Evolutionary conservation across 2,113 vertebrate genomes (phyloP).

Genomic region (Zingel zingel): DNA sequence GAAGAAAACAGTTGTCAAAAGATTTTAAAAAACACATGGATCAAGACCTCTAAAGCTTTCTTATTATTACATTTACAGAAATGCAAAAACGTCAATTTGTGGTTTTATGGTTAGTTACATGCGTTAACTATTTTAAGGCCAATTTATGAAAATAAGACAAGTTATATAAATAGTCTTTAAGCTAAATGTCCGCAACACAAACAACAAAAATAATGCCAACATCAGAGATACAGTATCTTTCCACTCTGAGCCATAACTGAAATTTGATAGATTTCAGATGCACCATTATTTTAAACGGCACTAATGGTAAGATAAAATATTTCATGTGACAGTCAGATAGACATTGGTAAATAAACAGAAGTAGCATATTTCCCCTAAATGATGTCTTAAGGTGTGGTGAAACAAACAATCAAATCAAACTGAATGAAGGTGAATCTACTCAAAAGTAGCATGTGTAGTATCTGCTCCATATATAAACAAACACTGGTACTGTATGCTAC

Average conservation of each 20-base stretch:
- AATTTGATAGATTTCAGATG: neutral
- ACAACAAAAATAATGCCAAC: neutral
- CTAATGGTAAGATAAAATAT: neutral
- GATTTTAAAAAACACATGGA: neutral
- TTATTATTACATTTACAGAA: neutral
- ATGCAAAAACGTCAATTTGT: neutral
- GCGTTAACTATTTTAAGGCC: neutral
- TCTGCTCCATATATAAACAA: constrained; percentile 10
- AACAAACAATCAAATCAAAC: neutral
- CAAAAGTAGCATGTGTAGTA: neutral
- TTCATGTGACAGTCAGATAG: neutral
- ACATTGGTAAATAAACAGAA: neutral
- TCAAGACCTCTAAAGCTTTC: no score
- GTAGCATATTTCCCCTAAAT: neutral
- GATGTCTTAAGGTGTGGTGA: neutral
- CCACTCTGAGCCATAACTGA: neutral
- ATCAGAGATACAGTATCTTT: neutral
- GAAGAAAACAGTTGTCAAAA: neutral
- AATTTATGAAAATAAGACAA: neutral
- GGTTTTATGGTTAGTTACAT: neutral
- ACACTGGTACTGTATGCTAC: neutral
- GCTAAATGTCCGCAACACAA: neutral
- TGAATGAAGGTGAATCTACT: neutral
- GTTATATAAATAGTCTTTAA: neutral
- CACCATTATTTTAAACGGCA: neutral